Evolutionary conservation across 2,113 vertebrate genomes (phyloP), one percentile per base, ranked within the genome.

Genomic region (Chitala chitala): DNA sequence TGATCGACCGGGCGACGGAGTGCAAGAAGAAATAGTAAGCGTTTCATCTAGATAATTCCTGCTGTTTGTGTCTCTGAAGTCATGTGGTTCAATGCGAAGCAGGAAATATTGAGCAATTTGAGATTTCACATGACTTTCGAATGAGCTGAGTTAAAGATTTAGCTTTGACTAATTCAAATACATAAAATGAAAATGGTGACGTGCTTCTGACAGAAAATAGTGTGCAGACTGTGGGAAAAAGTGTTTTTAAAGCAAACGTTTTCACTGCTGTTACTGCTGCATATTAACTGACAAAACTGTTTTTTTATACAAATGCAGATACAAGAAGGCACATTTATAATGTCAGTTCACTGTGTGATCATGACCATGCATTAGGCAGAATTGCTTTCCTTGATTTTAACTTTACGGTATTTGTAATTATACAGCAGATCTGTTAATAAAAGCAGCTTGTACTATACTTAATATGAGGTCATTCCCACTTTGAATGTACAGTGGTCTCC

Each of bases 11-110:
- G 87, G 96, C 96, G 51, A 88, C 74, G 1, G 97, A 99, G 87
- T 98, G 96, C 93, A 99, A 96, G 86, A 98, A 96, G 87, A 99
- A 98, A 86, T 87, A 95, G 97, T 99, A 90, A 95, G 97, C 36
- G 3, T n/a, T n/a, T n/a, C n/a, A n/a, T n/a, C n/a, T n/a, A n/a
- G n/a, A n/a, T n/a, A n/a, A n/a, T n/a, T n/a, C n/a, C n/a, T 40
- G 24, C 46, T 20, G 7, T 48, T 75, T 31, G 8, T n/a, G n/a
- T n/a, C n/a, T n/a, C n/a, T n/a, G 7, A 48, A 5, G 48, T 51
- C 48, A 51, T 2, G 48, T 15, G 64, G 44, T 68, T 48, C n/a
- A 42, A 48, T 42, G 46, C 12, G 12, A 3, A 51, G 1, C 48
- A 2, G 40, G 40, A 68, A 46, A 38, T 12, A 22, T 48, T 68